Evolutionary conservation across 2,797 vertebrate genomes (phyloP), one percentile per base, ranked within the genome.

Genomic region (Ptychobarbus kaznakovi): DNA sequence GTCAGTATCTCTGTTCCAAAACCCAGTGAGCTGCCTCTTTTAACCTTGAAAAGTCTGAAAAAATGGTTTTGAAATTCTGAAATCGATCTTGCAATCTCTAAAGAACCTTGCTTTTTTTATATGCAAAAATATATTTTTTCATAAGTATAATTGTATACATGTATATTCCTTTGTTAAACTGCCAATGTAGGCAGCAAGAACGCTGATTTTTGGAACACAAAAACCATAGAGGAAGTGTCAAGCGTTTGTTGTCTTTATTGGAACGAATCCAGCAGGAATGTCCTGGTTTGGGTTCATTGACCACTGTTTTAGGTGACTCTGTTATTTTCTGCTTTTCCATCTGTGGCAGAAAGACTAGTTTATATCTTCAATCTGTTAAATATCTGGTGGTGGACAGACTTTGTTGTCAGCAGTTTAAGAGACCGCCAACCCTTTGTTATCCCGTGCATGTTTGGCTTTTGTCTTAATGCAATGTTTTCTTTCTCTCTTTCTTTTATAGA

Each of bases 401-500:
- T 69, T 84, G 74, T 68, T 28, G 61, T 77, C 16, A 13, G 28
- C 42, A 10, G 28, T 84, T 44, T 32, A 58, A 78, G 22, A 75
- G 63, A 44, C 46, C 2, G 61, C 42, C 58, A 63, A 46, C 20
- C 65, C 22, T 51, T 35, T 77, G 51, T 85, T 66, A 66, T 75
- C 51, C n/a, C 16, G 1, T 76, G 68, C 74, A n/a, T 79, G 49
- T 76, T 74, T 61, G 69, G 12, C 49, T 68, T 66, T 69, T 44
- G 10, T 38, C 9, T 38, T 86, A 82, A 81, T 61, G 56, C 18
- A 1, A 63, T 80, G 49, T 73, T 73, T 22, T 73, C 40, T 20
- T 66, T 66, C 22, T 77, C 80, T 87, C n/a, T 81, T 56, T 82
- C 42, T 81, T 61, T 88, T 85, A 79, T 84, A 91, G 91, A 88